Evolutionary conservation across 2,113 vertebrate genomes (phyloP).

Genomic region (Saccopteryx leptura): DNA sequence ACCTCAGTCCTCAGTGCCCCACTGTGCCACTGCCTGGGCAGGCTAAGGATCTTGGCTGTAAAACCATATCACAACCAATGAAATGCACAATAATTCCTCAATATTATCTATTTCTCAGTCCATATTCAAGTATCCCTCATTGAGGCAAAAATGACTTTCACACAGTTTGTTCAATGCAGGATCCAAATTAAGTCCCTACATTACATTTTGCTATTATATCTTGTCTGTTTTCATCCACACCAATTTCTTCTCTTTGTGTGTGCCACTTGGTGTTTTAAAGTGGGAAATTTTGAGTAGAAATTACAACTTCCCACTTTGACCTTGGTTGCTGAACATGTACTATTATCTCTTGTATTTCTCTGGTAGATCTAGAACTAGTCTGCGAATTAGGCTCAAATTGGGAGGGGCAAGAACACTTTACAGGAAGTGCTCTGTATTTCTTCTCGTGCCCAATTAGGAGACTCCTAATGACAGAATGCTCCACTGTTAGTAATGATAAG

Average conservation of each 20-base stretch:
- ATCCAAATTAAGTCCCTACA: neutral
- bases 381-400: neutral
- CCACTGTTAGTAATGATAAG: neutral
- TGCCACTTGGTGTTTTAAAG: neutral
- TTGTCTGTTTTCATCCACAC: neutral
- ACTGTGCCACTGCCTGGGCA: too few relatives aligned
- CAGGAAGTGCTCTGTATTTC: neutral
- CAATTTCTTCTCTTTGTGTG: neutral
- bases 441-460: neutral
- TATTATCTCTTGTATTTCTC: neutral
- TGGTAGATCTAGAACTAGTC: neutral
- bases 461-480: neutral
- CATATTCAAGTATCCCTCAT: neutral
- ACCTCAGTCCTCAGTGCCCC: too few relatives aligned
- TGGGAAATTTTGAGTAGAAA: neutral
- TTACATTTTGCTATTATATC: neutral
- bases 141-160: neutral
- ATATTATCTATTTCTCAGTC: neutral
- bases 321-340: neutral
- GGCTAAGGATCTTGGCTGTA: too few relatives aligned
- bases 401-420: neutral
- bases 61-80: neutral
- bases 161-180: neutral
- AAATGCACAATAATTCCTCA: slow-evolving; percentile 20
- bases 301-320: neutral